Evolutionary conservation across 2,797 vertebrate genomes (phyloP).

Genomic region (Acanthornis magna): DNA sequence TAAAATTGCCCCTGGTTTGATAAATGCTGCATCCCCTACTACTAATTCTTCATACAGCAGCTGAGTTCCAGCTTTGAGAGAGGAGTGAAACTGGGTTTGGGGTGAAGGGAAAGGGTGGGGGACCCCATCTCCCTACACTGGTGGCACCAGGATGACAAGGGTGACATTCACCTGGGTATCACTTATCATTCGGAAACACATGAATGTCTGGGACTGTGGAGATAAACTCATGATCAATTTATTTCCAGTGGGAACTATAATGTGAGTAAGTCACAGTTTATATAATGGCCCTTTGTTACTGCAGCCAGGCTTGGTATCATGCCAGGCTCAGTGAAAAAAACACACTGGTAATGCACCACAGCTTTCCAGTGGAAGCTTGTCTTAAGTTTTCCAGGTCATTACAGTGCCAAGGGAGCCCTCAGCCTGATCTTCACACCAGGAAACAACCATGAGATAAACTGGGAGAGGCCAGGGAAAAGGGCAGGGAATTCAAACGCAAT

Average conservation of each 20-base stretch:
- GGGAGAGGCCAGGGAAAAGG: neutral
- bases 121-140: neutral
- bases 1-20: neutral
- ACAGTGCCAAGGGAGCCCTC: accelerated
- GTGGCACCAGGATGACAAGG: neutral
- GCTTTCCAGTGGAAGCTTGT: neutral
- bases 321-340: neutral
- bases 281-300: neutral
- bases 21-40: neutral
- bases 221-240: neutral
- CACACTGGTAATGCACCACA: neutral
- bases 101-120: neutral
- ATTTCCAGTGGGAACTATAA: neutral
- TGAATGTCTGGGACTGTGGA: neutral
- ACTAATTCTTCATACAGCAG: neutral
- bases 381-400: neutral
- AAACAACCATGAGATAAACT: neutral
- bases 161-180: neutral
- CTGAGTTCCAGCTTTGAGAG: neutral
- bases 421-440: neutral
- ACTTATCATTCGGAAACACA: neutral
- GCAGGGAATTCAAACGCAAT: neutral
- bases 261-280: neutral
- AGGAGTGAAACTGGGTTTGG: neutral
- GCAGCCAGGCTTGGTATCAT: neutral